These are phyloP conservation scores for Galaxea fascicularis DNA, from an alignment of 92 coral and sea anemone genomes.

Conservation along the genomic window DNA sequence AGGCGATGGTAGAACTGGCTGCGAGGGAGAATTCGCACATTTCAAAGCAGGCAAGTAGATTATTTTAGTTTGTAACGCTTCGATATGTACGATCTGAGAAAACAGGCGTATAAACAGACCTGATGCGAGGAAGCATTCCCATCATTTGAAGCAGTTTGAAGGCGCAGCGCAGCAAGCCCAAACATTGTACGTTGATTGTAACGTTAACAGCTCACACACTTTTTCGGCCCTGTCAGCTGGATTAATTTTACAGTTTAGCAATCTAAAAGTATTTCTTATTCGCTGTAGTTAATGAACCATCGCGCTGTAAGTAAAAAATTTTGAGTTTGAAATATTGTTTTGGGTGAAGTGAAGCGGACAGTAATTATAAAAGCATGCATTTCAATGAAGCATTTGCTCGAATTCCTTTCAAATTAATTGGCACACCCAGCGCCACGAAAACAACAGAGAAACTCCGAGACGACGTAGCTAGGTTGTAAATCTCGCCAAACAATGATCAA, in stretches of 20 bases:
- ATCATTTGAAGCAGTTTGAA: not conserved
- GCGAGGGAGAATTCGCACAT: slow-evolving; percentile 3
- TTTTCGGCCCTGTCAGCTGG: not conserved
- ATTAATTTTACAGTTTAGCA: not conserved
- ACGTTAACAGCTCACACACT: not conserved
- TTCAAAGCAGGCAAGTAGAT: slow-evolving; percentile 36
- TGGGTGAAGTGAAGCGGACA: slow-evolving; percentile 39
- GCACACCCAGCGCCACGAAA: slow-evolving; percentile 30
- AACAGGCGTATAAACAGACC: not conserved
- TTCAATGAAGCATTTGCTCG: slow-evolving; percentile 1
- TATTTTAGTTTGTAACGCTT: not conserved
- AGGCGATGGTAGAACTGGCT: slow-evolving; percentile 39
- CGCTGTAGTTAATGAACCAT: slow-evolving; percentile 19
- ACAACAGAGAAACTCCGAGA: not conserved
- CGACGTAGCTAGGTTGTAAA: not conserved
- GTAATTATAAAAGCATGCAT: slow-evolving; percentile 34
- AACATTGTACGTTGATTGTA: not conserved
- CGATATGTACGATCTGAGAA: not conserved
- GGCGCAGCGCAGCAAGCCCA: not conserved
- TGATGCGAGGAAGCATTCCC: not conserved
- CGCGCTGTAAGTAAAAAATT: not conserved
- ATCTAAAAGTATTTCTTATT: not conserved
- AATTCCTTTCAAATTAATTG: slow-evolving; percentile 30
- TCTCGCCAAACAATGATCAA: slow-evolving; percentile 73
- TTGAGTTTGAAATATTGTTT: slow-evolving; percentile 18